Conservation (phyloP, 2,888 invertebrate genomes). For the Eristalis arbustorum region DNA sequence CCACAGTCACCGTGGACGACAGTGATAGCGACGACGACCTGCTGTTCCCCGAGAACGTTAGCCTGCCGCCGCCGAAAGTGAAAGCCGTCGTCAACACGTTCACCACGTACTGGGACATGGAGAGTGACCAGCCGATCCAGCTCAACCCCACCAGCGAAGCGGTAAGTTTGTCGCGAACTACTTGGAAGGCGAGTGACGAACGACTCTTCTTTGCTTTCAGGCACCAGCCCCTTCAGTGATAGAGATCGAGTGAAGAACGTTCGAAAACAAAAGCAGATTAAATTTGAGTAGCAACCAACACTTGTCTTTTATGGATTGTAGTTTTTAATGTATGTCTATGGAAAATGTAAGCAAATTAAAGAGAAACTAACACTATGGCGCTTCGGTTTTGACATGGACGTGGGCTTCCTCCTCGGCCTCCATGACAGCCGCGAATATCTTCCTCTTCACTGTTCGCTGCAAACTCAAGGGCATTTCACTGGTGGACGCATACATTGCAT, state of each 20-base stretch:
- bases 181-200: neutral
- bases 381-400: neutral
- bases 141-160: slow-evolving; percentile 6
- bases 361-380: neutral
- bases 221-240: slow-evolving; percentile 1
- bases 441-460: slow-evolving; percentile 31
- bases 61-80: slow-evolving; percentile 37
- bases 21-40: slow-evolving; percentile 38
- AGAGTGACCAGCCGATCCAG: slow-evolving; percentile 18
- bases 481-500: slow-evolving; percentile 55
- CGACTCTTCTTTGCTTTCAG: neutral
- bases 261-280: too few species aligned
- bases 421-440: slow-evolving; percentile 34
- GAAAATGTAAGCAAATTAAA: neutral
- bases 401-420: slow-evolving; percentile 37
- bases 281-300: too few species aligned
- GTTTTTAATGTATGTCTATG: neutral
- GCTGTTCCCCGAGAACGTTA: slow-evolving; percentile 26
- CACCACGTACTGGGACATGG: slow-evolving; percentile 55
- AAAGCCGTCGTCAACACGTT: slow-evolving; percentile 42
- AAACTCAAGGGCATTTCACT: slow-evolving; percentile 7
- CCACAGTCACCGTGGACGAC: neutral
- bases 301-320: too few species aligned
- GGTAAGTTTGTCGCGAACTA: slow-evolving; percentile 5
- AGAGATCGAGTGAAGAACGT: slow-evolving; percentile 31